A percentile compares a stretch with the other conserved stretches of the same genome.
These are phyloP conservation scores for Penaeus vannamei DNA, from an alignment of 1,140 invertebrate genomes.

Conservation along the genomic window DNA sequence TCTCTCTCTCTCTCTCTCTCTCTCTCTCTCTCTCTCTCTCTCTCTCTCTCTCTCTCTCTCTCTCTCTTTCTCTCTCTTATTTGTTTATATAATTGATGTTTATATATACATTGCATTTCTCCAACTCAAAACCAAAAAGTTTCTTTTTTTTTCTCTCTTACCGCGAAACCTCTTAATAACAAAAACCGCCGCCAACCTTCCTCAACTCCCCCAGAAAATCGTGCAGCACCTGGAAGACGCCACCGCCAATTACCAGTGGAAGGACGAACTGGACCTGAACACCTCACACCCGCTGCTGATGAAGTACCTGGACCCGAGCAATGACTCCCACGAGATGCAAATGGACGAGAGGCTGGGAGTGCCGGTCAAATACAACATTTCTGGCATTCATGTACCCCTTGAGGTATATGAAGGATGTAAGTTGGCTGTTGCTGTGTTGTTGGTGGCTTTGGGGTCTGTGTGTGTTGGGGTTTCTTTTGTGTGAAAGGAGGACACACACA, in stretches of 20 bases:
- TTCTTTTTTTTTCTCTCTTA: too few relatives aligned
- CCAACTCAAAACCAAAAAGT: too few relatives aligned
- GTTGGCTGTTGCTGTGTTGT: background rate
- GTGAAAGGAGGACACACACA: too few relatives aligned
- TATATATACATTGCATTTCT: too few relatives aligned
- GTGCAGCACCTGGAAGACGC: constrained; percentile 49
- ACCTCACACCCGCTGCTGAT: constrained; percentile 48
- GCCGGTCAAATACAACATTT: constrained; percentile 36
- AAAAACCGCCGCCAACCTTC: too few relatives aligned
- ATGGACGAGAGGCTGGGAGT: constrained; percentile 40
- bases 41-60: too few relatives aligned
- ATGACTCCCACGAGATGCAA: constrained; percentile 19
- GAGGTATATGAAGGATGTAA: constrained; percentile 62
- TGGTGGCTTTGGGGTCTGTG: background rate
- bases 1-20: too few relatives aligned
- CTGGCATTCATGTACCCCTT: constrained; percentile 48
- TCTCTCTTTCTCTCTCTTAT: too few relatives aligned
- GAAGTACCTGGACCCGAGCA: constrained; percentile 48
- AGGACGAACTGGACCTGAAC: constrained; percentile 47
- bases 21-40: too few relatives aligned
- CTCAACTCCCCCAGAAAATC: constrained; percentile 20
- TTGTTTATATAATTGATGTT: too few relatives aligned
- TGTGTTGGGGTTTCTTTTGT: background rate
- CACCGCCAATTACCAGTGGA: constrained; percentile 40
- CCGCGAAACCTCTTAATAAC: too few relatives aligned